phyloP scores from a whole-genome alignment of 2,797 vertebrate species.

The Vireo griseus region DNA sequence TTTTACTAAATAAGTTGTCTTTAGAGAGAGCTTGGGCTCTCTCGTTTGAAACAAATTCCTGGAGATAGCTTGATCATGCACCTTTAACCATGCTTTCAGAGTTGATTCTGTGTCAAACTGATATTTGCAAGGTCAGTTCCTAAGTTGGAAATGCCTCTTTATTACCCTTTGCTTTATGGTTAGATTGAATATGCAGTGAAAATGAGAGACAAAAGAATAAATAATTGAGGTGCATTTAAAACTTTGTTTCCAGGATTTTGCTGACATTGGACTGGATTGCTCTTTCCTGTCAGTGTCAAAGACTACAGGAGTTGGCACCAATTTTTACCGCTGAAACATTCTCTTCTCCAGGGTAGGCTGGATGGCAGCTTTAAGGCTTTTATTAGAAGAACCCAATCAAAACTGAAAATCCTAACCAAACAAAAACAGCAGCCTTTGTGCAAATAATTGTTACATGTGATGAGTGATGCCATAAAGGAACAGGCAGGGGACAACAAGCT shows the following conservation, averaged over 20 bases:
- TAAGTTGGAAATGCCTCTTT: neutral
- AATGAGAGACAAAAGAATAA: neutral
- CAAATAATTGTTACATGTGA: neutral
- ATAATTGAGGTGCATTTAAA: neutral
- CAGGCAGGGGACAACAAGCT: neutral
- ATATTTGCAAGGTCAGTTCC: neutral
- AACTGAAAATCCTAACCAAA: neutral
- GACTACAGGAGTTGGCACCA: neutral
- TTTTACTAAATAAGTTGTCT: neutral
- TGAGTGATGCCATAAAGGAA: neutral
- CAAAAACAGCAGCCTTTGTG: neutral
- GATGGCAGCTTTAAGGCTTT: neutral
- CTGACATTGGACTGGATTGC: neutral
- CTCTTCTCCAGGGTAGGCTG: neutral
- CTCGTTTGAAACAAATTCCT: neutral
- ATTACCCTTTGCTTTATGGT: neutral
- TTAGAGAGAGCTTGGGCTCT: neutral
- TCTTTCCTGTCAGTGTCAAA: neutral
- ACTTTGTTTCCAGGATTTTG: neutral
- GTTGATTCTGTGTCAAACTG: neutral
- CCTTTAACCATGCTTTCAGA: neutral
- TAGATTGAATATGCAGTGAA: neutral
- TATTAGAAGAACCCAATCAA: neutral
- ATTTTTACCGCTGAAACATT: neutral
- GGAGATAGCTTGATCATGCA: neutral